Evolutionary conservation across 2,888 invertebrate species (phyloP).

Genomic region (Tetramorium bicarinatum): DNA sequence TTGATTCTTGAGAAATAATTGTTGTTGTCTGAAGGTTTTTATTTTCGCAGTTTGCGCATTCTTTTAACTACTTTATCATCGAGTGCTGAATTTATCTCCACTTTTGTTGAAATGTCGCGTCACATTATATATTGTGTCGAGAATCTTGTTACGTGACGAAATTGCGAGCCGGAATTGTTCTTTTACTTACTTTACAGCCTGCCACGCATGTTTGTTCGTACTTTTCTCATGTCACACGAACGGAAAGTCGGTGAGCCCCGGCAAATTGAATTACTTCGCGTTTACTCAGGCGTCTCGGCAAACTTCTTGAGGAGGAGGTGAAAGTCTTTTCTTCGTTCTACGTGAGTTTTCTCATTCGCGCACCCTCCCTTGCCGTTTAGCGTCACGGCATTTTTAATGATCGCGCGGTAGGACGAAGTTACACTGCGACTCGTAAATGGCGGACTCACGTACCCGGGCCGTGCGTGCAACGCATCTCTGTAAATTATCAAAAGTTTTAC

Average conservation of each 20-base stretch:
- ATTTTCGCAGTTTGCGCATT: background rate
- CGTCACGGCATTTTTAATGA: conserved; percentile 51
- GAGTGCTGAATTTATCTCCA: background rate
- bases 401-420: conserved; percentile 6
- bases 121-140: conserved; percentile 10
- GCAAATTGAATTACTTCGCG: conserved; percentile 62
- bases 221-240: conserved; percentile 50
- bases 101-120: conserved; percentile 6
- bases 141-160: conserved; percentile 44
- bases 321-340: conserved; percentile 49
- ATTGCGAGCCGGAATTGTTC: conserved; percentile 47
- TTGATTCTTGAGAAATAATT: background rate
- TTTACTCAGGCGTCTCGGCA: conserved; percentile 51
- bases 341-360: conserved; percentile 38
- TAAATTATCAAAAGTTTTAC: conserved; percentile 38
- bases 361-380: conserved; percentile 1
- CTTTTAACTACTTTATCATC: background rate
- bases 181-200: conserved; percentile 48
- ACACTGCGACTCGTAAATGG: conserved; percentile 24
- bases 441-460: background rate
- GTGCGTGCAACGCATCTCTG: conserved; percentile 14
- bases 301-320: conserved; percentile 46
- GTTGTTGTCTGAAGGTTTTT: background rate
- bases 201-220: conserved; percentile 53
- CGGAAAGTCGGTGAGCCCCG: conserved; percentile 39